phyloP scores from a whole-genome alignment of 2,888 invertebrate species.

The Eretmocerus hayati region DNA sequence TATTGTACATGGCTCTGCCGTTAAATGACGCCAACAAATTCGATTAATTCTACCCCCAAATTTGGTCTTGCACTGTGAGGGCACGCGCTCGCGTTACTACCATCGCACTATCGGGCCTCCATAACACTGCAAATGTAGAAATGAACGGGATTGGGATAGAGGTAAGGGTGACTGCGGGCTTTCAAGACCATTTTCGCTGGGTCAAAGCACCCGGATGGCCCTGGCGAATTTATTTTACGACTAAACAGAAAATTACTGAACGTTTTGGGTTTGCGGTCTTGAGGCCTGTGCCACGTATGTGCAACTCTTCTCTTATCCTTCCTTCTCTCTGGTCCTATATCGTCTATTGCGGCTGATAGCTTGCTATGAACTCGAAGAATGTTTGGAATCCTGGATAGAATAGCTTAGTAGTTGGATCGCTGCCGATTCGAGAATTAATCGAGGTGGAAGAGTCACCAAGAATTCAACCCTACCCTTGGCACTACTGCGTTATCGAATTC shows the following conservation, averaged over 20 bases:
- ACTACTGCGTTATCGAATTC: background rate
- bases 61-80: conserved; percentile 31
- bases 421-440: conserved; percentile 32
- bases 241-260: conserved; percentile 46
- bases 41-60: conserved; percentile 47
- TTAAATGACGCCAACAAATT: conserved; percentile 47
- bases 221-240: conserved; percentile 44
- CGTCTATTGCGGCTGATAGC: conserved; percentile 6
- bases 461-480: background rate
- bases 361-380: conserved; percentile 11
- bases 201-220: conserved; percentile 30
- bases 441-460: conserved; percentile 22
- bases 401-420: conserved; percentile 17
- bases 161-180: background rate
- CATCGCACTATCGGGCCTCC: conserved; percentile 7
- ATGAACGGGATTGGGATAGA: background rate
- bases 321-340: background rate
- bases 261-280: conserved; percentile 42
- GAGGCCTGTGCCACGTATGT: too few species aligned
- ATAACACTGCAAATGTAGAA: background rate
- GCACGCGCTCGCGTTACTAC: conserved; percentile 3
- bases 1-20: conserved; percentile 41
- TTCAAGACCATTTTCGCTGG: conserved; percentile 37
- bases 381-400: conserved; percentile 15
- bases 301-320: conserved; percentile 27